phyloP scores from a whole-genome alignment of 2,888 invertebrate genomes.

The Lithodes maja region DNA sequence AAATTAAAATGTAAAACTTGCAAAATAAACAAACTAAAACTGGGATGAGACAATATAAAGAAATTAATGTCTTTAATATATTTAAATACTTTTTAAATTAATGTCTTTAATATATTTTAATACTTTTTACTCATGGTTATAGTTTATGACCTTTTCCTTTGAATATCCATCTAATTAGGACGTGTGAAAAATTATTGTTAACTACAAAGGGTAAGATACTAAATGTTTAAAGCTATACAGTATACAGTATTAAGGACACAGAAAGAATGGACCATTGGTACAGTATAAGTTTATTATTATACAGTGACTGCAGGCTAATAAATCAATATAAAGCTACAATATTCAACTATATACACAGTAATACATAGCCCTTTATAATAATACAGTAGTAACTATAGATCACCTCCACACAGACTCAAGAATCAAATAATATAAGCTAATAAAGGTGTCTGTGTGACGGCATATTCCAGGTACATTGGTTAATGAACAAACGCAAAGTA shows the following conservation, averaged over 20 bases:
- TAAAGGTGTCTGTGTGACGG: conserved; percentile 52
- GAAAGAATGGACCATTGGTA: neutral
- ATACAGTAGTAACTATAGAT: conserved; percentile 56
- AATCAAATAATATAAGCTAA: conserved; percentile 61
- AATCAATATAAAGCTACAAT: conserved; percentile 57
- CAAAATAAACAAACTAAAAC: too few species aligned
- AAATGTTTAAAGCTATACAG: too few species aligned
- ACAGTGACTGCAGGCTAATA: conserved; percentile 50
- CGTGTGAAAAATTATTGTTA: too few species aligned
- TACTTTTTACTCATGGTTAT: too few species aligned
- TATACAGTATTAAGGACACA: neutral
- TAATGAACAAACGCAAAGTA: conserved; percentile 35
- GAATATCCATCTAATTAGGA: too few species aligned
- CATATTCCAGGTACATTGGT: conserved; percentile 62
- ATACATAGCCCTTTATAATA: conserved; percentile 52
- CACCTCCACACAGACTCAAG: conserved; percentile 51
- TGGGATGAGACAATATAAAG: too few species aligned
- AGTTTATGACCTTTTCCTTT: too few species aligned
- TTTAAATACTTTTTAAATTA: too few species aligned
- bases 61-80: too few species aligned
- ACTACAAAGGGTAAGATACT: too few species aligned
- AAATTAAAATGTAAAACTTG: too few species aligned
- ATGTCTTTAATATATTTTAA: too few species aligned
- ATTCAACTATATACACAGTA: conserved; percentile 57
- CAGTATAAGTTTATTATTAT: conserved; percentile 16